phyloP scores from a whole-genome alignment of 2,888 invertebrate genomes.

The Leptura quadrifasciata region DNA sequence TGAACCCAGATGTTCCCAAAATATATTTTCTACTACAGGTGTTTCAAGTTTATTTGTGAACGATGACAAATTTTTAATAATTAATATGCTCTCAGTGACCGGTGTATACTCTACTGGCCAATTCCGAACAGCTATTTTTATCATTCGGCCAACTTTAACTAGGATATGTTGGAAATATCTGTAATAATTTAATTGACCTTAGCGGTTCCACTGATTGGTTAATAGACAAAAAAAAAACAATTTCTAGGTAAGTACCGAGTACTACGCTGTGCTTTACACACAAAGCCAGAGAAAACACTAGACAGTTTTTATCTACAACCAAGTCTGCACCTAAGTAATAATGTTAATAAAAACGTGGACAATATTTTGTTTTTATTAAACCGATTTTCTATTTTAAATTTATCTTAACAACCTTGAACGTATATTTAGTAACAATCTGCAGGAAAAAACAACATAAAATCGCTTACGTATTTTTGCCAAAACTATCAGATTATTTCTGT shows the following conservation, averaged over 20 bases:
- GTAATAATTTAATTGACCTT: slow-evolving; percentile 2
- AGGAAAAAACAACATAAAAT: slow-evolving; percentile 16
- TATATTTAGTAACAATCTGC: slow-evolving; percentile 14
- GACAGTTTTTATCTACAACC: neutral
- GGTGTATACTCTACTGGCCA: neutral
- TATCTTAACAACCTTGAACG: slow-evolving; percentile 30
- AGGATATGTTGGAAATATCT: neutral
- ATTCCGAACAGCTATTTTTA: slow-evolving; percentile 8
- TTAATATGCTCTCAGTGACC: slow-evolving; percentile 15
- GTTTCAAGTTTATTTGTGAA: slow-evolving; percentile 19
- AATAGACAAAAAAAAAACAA: neutral
- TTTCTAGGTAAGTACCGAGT: slow-evolving; percentile 1
- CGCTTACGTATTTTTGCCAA: slow-evolving; percentile 7
- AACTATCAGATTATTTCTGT: neutral
- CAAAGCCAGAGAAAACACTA: neutral
- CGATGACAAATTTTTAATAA: slow-evolving; percentile 17
- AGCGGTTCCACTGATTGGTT: neutral
- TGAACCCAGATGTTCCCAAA: slow-evolving; percentile 18
- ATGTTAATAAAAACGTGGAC: neutral
- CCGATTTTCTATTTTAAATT: slow-evolving; percentile 21
- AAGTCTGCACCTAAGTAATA: neutral
- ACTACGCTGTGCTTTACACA: neutral
- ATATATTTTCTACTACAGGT: slow-evolving; percentile 38
- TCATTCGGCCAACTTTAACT: slow-evolving; percentile 10
- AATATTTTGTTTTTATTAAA: slow-evolving; percentile 28